Evolutionary conservation across 2,113 vertebrate genomes (phyloP), one percentile per base, ranked within the genome.

Genomic region (Physeter macrocephalus): DNA sequence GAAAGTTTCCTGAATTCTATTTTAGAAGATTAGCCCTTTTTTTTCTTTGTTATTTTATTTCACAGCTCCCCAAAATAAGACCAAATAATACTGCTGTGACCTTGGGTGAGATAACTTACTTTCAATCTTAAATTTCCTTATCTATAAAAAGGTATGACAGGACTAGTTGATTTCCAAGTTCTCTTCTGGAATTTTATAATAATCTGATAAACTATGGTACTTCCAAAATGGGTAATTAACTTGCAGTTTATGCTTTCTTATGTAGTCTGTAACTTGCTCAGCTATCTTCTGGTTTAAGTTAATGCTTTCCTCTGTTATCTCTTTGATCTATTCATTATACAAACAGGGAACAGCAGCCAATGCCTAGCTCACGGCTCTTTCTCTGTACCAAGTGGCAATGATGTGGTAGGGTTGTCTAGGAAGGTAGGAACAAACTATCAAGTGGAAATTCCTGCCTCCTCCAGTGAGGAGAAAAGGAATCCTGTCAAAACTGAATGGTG

Each of bases 111-210:
- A 69, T 81, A 59, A 5, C 29, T 85, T 90, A 87, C 96, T 94
- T 94, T 88, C 59, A 93, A n/a, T 67, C 25, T 94, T 88, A 39
- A 61, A 93, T 95, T 49, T 88, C 36, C 39, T 95, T 46, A 39
- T 72, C 59, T 86, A 74, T 85, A 81, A 94, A 81, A 84, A 59
- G 6, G 69, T 8, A 86, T 25, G 3, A 13, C 52, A 87, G 20
- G n/a, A 88, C 43, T 52, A 36, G 13, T 80, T 72, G 20, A 57
- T 81, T 92, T 89, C 39, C 85, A 94, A 84, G 31, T 57, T 71
- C 64, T 94, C 52, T 75, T 87, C 74, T 41, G 34, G 52, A 67
- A 93, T 39, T 61, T 78, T 74, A 17, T 59, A 90, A 82, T 66
- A 61, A 83, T 89, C 67, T 74, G 34, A 80, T 78, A 95, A 94